Evolutionary conservation across 2,888 invertebrate genomes (phyloP).

Genomic region (Cephus spinipes): DNA sequence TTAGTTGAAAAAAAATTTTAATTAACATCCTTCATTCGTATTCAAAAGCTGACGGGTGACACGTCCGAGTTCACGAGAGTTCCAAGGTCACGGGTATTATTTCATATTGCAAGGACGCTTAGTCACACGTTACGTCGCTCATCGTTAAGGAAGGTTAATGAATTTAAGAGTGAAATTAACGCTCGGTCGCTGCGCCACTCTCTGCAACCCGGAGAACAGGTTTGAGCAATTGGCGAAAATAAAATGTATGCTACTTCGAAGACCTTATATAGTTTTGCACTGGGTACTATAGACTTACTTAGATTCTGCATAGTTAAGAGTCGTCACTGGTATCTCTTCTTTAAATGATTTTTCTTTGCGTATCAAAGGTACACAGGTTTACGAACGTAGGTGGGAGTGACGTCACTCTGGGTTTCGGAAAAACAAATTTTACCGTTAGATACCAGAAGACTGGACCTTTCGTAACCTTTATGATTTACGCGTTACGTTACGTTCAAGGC

Average conservation of each 20-base stretch:
- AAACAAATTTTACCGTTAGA: neutral
- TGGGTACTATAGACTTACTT: neutral
- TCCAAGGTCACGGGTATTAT: neutral
- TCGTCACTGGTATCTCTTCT: neutral
- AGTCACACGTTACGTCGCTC: slow-evolving; percentile 4
- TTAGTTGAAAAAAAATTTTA: neutral
- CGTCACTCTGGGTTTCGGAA: neutral
- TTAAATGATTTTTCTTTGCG: neutral
- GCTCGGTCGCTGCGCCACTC: neutral
- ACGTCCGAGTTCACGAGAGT: neutral
- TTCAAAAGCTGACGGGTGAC: neutral
- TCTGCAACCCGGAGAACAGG: slow-evolving; percentile 1
- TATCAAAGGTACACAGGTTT: neutral
- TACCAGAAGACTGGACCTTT: neutral
- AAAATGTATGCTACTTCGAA: neutral
- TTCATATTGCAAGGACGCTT: slow-evolving; percentile 2
- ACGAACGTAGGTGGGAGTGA: neutral
- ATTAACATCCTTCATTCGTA: neutral
- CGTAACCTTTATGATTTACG: neutral
- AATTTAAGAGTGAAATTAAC: slow-evolving; percentile 15
- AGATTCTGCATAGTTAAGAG: neutral
- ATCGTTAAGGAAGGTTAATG: slow-evolving; percentile 6
- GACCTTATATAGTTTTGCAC: neutral
- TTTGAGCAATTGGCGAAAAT: slow-evolving; percentile 4
- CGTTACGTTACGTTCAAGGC: neutral